These are phyloP conservation scores for Calliopum simillimum DNA, from an alignment of 2,888 invertebrate species.

Conservation along the genomic window DNA sequence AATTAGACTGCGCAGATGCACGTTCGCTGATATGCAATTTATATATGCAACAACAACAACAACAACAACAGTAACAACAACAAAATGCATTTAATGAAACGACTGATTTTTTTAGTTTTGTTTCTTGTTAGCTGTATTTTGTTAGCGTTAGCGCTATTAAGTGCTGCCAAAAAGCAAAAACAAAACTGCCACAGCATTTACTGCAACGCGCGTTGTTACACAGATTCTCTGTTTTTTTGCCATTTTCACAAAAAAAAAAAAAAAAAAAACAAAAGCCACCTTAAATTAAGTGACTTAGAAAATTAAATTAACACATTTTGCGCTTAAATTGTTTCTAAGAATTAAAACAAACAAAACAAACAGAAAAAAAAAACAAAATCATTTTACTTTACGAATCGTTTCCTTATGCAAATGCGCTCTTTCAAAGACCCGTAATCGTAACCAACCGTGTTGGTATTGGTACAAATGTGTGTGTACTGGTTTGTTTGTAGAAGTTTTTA, in stretches of 20 bases:
- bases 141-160: background rate
- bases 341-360: background rate
- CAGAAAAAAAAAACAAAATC: background rate
- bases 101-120: background rate
- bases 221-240: background rate
- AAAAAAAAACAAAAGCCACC: background rate
- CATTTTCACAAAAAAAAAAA: background rate
- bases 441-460: background rate
- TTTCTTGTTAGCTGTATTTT: background rate
- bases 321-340: conserved; percentile 9
- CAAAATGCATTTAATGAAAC: conserved; percentile 28
- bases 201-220: background rate
- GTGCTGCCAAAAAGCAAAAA: background rate
- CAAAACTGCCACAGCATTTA: background rate
- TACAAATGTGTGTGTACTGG: too few relatives aligned
- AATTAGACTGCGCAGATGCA: conserved; percentile 51
- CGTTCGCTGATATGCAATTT: conserved; percentile 48
- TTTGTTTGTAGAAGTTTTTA: too few relatives aligned
- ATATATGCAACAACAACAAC: conserved; percentile 21
- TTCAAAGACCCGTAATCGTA: background rate
- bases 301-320: conserved; percentile 33
- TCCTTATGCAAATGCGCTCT: conserved; percentile 18
- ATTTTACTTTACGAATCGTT: conserved; percentile 7
- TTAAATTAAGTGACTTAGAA: conserved; percentile 30
- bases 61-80: background rate